phyloP scores from a whole-genome alignment of 2,113 vertebrate species.

The Coracopsis vasa region DNA sequence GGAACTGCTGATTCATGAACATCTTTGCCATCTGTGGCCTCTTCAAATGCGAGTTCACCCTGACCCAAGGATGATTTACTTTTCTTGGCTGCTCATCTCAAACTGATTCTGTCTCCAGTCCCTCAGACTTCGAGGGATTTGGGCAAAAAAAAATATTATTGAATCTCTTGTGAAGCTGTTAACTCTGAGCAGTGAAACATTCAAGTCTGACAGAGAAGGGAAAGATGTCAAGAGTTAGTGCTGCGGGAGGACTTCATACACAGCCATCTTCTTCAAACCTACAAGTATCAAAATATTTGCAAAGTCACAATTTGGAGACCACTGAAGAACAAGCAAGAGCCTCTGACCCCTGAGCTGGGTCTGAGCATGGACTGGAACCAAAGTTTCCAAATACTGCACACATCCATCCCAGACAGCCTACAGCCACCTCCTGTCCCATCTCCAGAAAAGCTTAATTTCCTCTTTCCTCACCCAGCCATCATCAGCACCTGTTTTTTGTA shows the following conservation, averaged over 20 bases:
- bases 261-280: background rate
- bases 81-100: slow-evolving; percentile 19
- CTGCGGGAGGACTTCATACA: background rate
- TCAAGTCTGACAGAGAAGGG: background rate
- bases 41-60: background rate
- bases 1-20: slow-evolving; percentile 39
- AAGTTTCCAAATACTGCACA: background rate
- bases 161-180: background rate
- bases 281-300: background rate
- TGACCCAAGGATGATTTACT: slow-evolving; percentile 32
- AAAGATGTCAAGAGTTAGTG: background rate
- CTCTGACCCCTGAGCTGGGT: background rate
- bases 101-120: slow-evolving; percentile 13
- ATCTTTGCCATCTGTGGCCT: slow-evolving; percentile 11
- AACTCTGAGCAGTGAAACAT: background rate
- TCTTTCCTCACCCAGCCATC: background rate
- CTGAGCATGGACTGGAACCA: background rate
- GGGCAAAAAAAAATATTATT: background rate
- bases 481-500: background rate
- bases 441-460: background rate
- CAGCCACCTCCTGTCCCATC: background rate
- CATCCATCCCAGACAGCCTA: background rate
- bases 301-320: background rate
- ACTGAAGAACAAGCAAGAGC: background rate
- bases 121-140: slow-evolving; percentile 6